Evolutionary conservation across 2,888 invertebrate species (phyloP), one percentile per base, ranked within the genome.

Genomic region (Odontothrips loti): DNA sequence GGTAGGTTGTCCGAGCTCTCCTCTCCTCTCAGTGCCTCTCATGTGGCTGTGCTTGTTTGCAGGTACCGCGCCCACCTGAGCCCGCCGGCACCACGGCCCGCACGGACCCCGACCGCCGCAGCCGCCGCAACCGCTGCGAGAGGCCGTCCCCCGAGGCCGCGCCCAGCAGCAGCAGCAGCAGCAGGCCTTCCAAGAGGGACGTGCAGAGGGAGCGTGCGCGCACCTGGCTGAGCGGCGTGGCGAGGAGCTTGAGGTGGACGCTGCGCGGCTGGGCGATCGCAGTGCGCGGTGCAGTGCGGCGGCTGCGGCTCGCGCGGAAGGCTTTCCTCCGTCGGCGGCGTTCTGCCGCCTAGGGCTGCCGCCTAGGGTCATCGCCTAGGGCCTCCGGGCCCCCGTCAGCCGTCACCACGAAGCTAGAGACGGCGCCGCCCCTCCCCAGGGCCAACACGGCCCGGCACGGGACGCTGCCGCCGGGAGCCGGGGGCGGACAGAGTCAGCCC

Each of bases 191-290:
- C 68, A 68, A 68, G 68, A 68, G 23, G 58, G 58, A 17, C 20
- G 58, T 58, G 58, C 58, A 15, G 58, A 11, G 58, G 4, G 68
- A n/a, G 68, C 23, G 68, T 3, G 68, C 23, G n/a, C 23, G 68
- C 68, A 23, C 20, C 68, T 23, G n/a, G 9, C 68, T 68, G 68
- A 23, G 68, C 68, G 23, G 68, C 23, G 23, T 11, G 68, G 23
- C n/a, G 23, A 3, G 68, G n/a, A 20, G 68, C 9, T 23, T 23
- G 68, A 23, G 68, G 9, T 68, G 68, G 68, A 23, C 68, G 68
- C 68, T 68, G 68, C 68, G 23, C n/a, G 68, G 23, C 68, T 68
- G 68, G 68, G 68, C 68, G 68, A 4, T 20, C n/a, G 68, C n/a
- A 6, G 68, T 23, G 68, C 68, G 68, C 23, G 68, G 51, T 12